Percentiles rank a stretch among this genome's conserved stretches.
phyloP scores from a whole-genome alignment of 2,888 invertebrate species.

The Drosophila quinaria region DNA sequence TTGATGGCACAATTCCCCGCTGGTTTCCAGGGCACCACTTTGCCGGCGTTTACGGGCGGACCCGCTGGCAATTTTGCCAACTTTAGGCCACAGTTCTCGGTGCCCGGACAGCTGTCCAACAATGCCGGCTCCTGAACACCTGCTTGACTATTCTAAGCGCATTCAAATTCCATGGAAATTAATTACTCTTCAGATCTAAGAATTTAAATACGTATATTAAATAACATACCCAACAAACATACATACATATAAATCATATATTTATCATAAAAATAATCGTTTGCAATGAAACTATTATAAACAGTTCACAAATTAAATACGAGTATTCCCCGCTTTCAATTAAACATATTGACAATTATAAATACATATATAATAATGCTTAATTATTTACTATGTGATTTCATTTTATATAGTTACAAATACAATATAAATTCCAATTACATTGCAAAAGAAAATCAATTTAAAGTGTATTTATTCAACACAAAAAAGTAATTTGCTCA shows the following conservation, averaged over 20 bases:
- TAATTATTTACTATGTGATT: constrained; percentile 64
- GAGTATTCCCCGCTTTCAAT: constrained; percentile 42
- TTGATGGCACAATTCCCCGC: constrained; percentile 94
- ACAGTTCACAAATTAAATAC: constrained; percentile 50
- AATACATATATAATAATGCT: constrained; percentile 57
- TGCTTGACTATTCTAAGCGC: constrained; percentile 49
- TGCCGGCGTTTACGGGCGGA: constrained; percentile 90
- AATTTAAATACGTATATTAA: constrained; percentile 58
- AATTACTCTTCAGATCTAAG: constrained; percentile 70
- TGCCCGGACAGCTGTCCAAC: constrained; percentile 84
- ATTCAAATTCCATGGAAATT: constrained; percentile 72
- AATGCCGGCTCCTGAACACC: constrained; percentile 58
- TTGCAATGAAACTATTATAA: constrained; percentile 66
- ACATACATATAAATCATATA: constrained; percentile 29
- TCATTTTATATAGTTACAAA: constrained; percentile 60
- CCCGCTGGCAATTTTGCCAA: constrained; percentile 94
- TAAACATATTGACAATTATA: constrained; percentile 19
- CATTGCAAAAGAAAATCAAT: constrained; percentile 60
- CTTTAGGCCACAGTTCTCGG: constrained; percentile 93
- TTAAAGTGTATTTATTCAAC: constrained; percentile 7
- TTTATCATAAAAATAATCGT: constrained; percentile 72
- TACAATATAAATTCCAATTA: constrained; percentile 68
- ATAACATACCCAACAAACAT: constrained; percentile 31
- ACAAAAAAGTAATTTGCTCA: too few species aligned
- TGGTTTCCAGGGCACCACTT: constrained; percentile 91